Base-by-base conservation (phyloP, 2,113 vertebrate genomes). In the Catharus minimus region DNA sequence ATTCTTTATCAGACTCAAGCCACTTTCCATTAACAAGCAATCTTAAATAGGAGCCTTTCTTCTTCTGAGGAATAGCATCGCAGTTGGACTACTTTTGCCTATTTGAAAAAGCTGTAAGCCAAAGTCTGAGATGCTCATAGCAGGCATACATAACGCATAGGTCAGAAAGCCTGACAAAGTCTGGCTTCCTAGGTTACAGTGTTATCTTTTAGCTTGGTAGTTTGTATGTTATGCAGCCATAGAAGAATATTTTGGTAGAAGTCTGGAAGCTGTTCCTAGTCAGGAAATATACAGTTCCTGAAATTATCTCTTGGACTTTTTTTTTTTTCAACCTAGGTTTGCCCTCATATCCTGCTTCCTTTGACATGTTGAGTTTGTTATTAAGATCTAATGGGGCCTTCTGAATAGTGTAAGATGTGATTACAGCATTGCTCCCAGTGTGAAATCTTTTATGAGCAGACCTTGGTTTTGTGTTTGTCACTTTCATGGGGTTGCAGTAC, bases 71-170 rank as follows among this genome's bases (percentile, higher is more conserved):
- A 49, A 77, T 72, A 50, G 7, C 8, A 8, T 22, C 1, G 3
- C 13, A 10, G 16, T 56, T 50, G 27, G 47, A 55, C 43, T 86
- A 10, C 50, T 78, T 88, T 82, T 86, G 47, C 27, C 12, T 75
- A 5, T 10, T 50, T 46, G 57, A 17, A 82, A 78, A 68, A 87
- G 32, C 53, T 72, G 28, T 75, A 47, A 75, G 36, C 7, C 28
- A 74, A 77, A 84, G n/a, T 36, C 28, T 38, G 61, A 81, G 53
- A 28, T 49, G 46, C n/a, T 71, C 0, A 0, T 60, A n/a, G 44
- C 7, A 32, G 36, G 2, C 0, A 0, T 49, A 9, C n/a, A 9
- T 46, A 71, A 61, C 23, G n/a, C 11, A 1, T 7, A 15, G 27
- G n/a, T 74, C 13, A 26, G 43, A 84, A 83, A 71, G 11, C 23